These are phyloP conservation scores for Pantherophis vulpinus DNA, from an alignment of 2,797 vertebrate genomes.

Conservation along the genomic window DNA sequence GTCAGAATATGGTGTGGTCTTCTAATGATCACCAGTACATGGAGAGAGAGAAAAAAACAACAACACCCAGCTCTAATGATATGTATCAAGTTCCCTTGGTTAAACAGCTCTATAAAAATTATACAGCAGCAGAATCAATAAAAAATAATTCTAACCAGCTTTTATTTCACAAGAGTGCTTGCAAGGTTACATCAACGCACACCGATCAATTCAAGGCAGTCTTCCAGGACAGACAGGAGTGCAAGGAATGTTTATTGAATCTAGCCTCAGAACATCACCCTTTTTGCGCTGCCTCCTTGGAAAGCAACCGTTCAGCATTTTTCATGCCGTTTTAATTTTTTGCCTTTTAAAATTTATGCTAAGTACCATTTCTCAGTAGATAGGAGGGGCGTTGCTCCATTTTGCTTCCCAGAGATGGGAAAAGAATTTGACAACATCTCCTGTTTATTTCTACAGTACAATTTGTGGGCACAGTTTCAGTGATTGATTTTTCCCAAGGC, in stretches of 20 bases:
- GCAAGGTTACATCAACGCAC: slow-evolving; percentile 10
- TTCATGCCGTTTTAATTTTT: neutral
- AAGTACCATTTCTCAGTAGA: neutral
- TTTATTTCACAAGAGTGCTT: slow-evolving; percentile 8
- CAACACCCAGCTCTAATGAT: neutral
- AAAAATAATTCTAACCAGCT: slow-evolving; percentile 19
- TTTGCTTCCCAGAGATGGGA: slow-evolving; percentile 1
- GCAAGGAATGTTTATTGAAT: slow-evolving; percentile 31
- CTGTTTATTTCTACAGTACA: slow-evolving; percentile 19
- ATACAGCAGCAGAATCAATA: slow-evolving; percentile 2
- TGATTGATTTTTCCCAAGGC: slow-evolving; percentile 17
- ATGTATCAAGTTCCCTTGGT: neutral
- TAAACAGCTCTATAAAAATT: slow-evolving; percentile 34
- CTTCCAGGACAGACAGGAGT: neutral
- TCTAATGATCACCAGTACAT: slow-evolving; percentile 1
- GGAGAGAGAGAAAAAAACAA: no score
- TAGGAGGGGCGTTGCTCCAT: neutral
- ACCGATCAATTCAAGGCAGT: neutral
- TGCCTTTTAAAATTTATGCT: neutral
- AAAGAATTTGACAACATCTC: neutral
- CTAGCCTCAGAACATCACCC: neutral
- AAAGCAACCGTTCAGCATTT: slow-evolving; percentile 9
- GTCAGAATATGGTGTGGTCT: neutral
- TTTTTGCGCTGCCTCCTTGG: neutral
- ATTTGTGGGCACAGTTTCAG: slow-evolving; percentile 8